Conservation (phyloP, 2,113 vertebrate genomes). For the Phylloscopus trochiloides region DNA sequence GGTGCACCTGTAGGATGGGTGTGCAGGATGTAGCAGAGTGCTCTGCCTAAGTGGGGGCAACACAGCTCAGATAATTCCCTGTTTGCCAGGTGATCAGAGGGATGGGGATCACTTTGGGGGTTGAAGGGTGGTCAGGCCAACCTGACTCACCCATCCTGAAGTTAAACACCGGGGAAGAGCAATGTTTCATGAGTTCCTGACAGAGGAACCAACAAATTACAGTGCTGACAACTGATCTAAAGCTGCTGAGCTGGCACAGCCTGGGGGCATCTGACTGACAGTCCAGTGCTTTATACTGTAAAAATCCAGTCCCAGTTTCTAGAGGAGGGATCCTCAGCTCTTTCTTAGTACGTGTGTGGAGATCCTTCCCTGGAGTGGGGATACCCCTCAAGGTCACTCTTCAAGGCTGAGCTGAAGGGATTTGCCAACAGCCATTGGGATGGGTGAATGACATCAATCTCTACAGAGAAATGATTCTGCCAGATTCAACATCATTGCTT, state of each 20-base stretch:
- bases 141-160: not conserved
- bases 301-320: not conserved
- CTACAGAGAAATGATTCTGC: not conserved
- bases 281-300: accelerated
- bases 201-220: not conserved
- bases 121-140: not conserved
- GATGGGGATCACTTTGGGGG: not conserved
- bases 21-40: accelerated
- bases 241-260: not conserved
- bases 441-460: not conserved
- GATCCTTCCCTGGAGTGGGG: not conserved
- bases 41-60: no score
- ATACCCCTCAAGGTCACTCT: not conserved
- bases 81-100: not conserved
- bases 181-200: not conserved
- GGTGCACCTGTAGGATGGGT: not conserved
- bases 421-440: not conserved
- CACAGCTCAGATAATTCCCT: not conserved
- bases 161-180: not conserved
- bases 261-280: not conserved
- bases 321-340: not conserved
- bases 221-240: not conserved
- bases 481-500: not conserved
- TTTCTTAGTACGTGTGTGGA: not conserved
- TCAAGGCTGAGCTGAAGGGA: not conserved